Conservation (phyloP, 2,797 vertebrate genomes). For the Acrossocheilus fasciatus region DNA sequence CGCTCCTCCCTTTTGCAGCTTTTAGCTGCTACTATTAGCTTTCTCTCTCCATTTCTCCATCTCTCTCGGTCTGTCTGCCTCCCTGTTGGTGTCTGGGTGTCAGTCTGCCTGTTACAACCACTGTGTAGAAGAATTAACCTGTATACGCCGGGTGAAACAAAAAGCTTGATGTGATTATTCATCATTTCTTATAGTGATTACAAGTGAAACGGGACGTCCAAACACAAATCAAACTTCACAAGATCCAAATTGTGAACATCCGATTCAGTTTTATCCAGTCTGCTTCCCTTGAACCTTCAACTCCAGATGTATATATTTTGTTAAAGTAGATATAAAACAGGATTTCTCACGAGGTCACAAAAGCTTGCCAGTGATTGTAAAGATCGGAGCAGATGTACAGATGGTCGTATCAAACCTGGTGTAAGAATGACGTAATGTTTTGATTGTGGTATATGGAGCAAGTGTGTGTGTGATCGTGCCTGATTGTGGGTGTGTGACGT, state of each 20-base stretch:
- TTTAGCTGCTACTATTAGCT: slow-evolving; percentile 54
- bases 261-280: not conserved
- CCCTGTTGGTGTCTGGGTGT: slow-evolving; percentile 14
- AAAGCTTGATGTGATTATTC: not conserved
- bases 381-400: slow-evolving; percentile 5
- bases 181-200: not conserved
- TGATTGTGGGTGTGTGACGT: slow-evolving; percentile 47
- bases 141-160: not conserved
- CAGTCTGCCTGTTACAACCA: slow-evolving; percentile 32
- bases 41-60: slow-evolving; percentile 36
- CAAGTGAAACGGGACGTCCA: not conserved
- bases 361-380: not conserved
- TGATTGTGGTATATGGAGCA: slow-evolving; percentile 21
- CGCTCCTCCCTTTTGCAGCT: slow-evolving; percentile 69
- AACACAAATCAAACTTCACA: not conserved
- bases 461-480: slow-evolving; percentile 38
- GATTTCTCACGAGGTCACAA: slow-evolving; percentile 5
- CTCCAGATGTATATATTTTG: not conserved
- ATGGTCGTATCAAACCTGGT: not conserved
- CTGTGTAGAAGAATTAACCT: slow-evolving; percentile 40
- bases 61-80: slow-evolving; percentile 19
- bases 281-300: not conserved
- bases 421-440: slow-evolving; percentile 25
- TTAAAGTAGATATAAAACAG: not conserved
- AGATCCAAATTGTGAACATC: not conserved